These are phyloP conservation scores for Megalurothrips usitatus DNA, from an alignment of 2,888 invertebrate genomes.

Conservation along the genomic window DNA sequence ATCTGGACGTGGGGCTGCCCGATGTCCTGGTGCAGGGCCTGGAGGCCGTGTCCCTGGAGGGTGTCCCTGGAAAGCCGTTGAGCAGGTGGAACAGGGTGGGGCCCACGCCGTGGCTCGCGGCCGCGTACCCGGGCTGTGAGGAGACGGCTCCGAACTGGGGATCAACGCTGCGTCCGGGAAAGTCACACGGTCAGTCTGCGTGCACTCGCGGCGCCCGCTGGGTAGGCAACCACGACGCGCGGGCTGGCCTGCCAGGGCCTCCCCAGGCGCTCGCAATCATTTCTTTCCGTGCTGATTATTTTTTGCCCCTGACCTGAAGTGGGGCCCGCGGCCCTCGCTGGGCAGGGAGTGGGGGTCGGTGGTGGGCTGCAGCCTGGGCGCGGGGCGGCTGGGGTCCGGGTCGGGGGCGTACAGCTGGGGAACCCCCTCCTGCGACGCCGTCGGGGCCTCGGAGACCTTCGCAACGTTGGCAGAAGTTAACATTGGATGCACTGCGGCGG, in stretches of 20 bases:
- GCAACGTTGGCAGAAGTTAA: conserved; percentile 45
- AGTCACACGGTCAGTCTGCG: neutral
- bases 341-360: conserved; percentile 48
- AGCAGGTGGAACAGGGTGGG: conserved; percentile 43
- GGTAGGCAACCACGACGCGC: no score
- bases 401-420: conserved; percentile 51
- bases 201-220: no score
- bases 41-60: conserved; percentile 41
- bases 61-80: conserved; percentile 45
- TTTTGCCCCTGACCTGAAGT: conserved; percentile 44
- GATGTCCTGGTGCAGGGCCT: conserved; percentile 38
- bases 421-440: conserved; percentile 39
- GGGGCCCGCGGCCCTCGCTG: conserved; percentile 46
- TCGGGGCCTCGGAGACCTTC: conserved; percentile 53
- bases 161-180: conserved; percentile 21
- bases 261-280: no score
- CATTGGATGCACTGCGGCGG: no score
- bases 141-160: conserved; percentile 8
- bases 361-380: conserved; percentile 46
- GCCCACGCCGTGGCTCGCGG: conserved; percentile 40
- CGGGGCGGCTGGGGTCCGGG: conserved; percentile 49
- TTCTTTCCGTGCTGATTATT: neutral
- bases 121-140: conserved; percentile 25
- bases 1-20: conserved; percentile 37
- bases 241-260: no score